phyloP scores from a whole-genome alignment of 2,888 invertebrate species.

The Nephrotoma flavescens region DNA sequence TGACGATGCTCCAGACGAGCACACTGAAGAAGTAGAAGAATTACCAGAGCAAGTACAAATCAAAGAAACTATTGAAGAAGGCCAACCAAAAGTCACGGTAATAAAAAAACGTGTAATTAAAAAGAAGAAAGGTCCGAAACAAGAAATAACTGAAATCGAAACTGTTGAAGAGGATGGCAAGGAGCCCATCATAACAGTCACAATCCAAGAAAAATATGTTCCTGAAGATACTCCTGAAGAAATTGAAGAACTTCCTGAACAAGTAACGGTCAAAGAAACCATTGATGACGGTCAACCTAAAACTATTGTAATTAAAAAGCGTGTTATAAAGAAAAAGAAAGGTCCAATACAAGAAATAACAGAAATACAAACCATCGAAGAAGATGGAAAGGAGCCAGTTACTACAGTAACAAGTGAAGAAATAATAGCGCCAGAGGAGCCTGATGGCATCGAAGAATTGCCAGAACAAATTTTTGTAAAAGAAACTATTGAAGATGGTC shows the following conservation, averaged over 20 bases:
- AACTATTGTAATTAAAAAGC: constrained; percentile 18
- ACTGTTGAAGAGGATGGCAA: constrained; percentile 26
- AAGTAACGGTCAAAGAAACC: constrained; percentile 18
- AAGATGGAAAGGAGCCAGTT: constrained; percentile 26
- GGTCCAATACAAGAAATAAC: constrained; percentile 28
- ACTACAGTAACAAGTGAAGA: constrained; percentile 19
- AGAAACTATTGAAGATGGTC: constrained; percentile 14
- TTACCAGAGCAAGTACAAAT: constrained; percentile 13
- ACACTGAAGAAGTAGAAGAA: constrained; percentile 24
- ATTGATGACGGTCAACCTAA: constrained; percentile 19
- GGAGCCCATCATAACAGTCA: constrained; percentile 14
- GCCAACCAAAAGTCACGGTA: constrained; percentile 20
- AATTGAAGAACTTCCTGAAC: constrained; percentile 24
- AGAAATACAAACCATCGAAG: constrained; percentile 27
- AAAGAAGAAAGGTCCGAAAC: constrained; percentile 20
- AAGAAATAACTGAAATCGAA: constrained; percentile 22
- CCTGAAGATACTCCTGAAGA: constrained; percentile 21
- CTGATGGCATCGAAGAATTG: constrained; percentile 18
- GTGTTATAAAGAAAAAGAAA: constrained; percentile 23
- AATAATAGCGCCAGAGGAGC: constrained; percentile 9
- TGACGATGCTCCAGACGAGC: background rate
- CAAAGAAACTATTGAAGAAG: constrained; percentile 18
- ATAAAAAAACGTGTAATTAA: constrained; percentile 23
- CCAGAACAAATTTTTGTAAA: constrained; percentile 13
- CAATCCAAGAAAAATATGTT: constrained; percentile 14